Evolutionary conservation across 2,113 vertebrate genomes (phyloP).

Genomic region (Gymnogyps californianus): DNA sequence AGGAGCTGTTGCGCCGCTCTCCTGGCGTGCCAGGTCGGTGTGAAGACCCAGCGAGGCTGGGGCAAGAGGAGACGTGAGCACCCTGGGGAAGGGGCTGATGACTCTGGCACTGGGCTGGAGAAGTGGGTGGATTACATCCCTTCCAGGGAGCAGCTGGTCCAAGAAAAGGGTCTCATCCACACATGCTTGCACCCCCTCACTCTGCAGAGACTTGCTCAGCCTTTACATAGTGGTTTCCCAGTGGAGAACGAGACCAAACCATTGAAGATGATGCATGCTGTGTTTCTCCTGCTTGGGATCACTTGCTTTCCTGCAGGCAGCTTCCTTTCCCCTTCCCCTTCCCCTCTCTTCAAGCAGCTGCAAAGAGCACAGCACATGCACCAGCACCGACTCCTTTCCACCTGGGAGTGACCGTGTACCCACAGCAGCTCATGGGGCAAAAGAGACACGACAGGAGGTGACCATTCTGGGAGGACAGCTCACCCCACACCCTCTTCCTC

Average conservation of each 20-base stretch:
- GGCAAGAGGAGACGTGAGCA: neutral
- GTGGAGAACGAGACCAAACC: neutral
- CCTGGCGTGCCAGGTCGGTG: accelerated
- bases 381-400: neutral
- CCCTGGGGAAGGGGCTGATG: neutral
- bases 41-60: neutral
- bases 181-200: neutral
- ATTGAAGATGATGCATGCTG: neutral
- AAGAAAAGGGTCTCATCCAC: neutral
- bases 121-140: neutral
- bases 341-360: neutral
- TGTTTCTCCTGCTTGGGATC: neutral
- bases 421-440: neutral
- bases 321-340: neutral
- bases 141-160: neutral
- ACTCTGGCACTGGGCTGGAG: neutral
- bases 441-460: neutral
- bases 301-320: neutral
- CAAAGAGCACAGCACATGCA: neutral
- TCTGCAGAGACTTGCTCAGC: neutral
- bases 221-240: neutral
- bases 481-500: neutral
- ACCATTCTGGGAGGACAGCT: neutral
- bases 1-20: accelerated
- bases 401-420: neutral